phyloP scores from a whole-genome alignment of 2,797 vertebrate genomes.

The Dipus sagitta region DNA sequence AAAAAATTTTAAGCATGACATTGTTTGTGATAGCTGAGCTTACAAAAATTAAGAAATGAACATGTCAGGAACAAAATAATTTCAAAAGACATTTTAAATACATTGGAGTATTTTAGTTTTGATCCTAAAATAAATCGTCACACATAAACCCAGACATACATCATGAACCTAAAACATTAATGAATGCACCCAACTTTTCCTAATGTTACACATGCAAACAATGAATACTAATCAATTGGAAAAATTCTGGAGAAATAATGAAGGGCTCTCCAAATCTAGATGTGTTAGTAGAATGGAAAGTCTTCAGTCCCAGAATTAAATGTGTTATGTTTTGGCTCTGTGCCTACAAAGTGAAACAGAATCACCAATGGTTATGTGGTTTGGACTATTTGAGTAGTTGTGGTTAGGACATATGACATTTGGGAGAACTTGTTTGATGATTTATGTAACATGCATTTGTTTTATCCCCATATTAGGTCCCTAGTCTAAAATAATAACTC shows the following conservation, averaged over 20 bases:
- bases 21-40: neutral
- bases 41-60: neutral
- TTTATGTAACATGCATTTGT: conserved; percentile 75
- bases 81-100: conserved; percentile 18
- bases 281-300: conserved; percentile 1
- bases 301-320: conserved; percentile 59
- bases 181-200: neutral
- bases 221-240: neutral
- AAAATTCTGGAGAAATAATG: neutral
- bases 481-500: conserved; percentile 66
- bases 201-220: neutral
- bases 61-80: conserved; percentile 1
- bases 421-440: conserved; percentile 81
- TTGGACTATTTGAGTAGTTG: conserved; percentile 81
- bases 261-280: conserved; percentile 17
- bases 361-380: conserved; percentile 82
- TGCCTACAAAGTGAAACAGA: conserved; percentile 64
- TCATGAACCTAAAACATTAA: conserved; percentile 7
- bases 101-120: neutral
- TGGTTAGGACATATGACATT: conserved; percentile 81
- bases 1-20: neutral
- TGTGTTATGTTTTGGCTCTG: conserved; percentile 66
- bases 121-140: neutral
- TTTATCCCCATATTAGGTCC: conserved; percentile 63
- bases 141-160: neutral